A percentile compares a stretch with the other conserved stretches of the same genome.
phyloP scores from a whole-genome alignment of 1,140 invertebrate genomes.

The Triops cancriformis region DNA sequence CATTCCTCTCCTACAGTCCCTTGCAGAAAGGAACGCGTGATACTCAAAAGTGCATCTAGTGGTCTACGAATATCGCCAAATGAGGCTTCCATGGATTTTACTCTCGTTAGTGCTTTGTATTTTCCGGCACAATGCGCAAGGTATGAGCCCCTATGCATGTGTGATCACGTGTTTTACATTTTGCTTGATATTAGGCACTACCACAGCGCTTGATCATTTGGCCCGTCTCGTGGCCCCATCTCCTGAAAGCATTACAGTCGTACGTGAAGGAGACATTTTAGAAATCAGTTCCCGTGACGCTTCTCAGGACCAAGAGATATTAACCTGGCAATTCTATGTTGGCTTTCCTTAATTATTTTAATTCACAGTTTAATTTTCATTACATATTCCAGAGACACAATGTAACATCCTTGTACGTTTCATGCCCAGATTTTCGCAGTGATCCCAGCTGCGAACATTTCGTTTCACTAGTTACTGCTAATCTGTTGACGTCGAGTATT shows the following conservation, averaged over 20 bases:
- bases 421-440: not conserved
- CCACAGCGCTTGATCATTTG: not conserved
- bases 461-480: not conserved
- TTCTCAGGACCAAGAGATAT: not conserved
- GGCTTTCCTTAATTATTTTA: not conserved
- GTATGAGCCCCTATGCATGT: no score
- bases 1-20: no score
- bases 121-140: no score
- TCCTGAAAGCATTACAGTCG: not conserved
- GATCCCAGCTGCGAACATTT: not conserved
- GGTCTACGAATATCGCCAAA: no score
- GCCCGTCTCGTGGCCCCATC: not conserved
- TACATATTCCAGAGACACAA: not conserved
- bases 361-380: not conserved
- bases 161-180: not conserved
- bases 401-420: not conserved
- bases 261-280: not conserved
- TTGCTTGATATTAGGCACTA: not conserved
- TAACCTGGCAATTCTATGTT: not conserved
- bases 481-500: not conserved
- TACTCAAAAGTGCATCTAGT: no score
- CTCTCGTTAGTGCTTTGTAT: no score
- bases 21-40: no score
- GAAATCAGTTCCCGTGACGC: not conserved
- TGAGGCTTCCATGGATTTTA: no score